Conservation (phyloP, 2,888 invertebrate genomes). For the Pristionchus mayeri region DNA sequence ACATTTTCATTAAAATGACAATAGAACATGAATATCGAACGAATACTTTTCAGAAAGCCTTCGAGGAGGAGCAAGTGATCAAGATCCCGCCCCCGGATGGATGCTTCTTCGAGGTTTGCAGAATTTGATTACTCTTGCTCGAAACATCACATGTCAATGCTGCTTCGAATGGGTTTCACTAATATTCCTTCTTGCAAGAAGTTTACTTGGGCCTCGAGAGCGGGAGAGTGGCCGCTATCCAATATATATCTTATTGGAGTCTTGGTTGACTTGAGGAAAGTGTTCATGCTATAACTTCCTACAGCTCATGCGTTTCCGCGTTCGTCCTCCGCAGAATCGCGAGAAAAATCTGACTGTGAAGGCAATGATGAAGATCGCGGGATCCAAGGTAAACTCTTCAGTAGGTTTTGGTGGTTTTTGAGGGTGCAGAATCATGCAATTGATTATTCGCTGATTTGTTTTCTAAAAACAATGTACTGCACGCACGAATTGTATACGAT, state of each 20-base stretch:
- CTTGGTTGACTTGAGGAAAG: no score
- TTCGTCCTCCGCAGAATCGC: conserved; percentile 93
- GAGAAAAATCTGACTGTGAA: conserved; percentile 96
- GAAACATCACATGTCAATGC: neutral
- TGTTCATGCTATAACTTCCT: neutral
- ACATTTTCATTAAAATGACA: neutral
- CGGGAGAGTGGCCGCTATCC: no score
- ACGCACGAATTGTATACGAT: no score
- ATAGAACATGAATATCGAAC: no score
- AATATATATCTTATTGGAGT: no score
- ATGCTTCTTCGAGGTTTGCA: conserved; percentile 73
- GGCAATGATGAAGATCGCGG: conserved; percentile 81
- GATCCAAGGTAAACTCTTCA: conserved; percentile 73
- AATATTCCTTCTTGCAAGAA: neutral
- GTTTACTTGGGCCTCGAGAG: neutral
- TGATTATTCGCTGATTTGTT: no score
- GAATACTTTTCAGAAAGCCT: conserved; percentile 80
- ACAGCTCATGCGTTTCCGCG: conserved; percentile 80
- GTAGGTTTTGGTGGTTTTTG: no score
- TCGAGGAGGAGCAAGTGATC: conserved; percentile 81
- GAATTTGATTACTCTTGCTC: neutral
- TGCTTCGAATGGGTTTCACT: neutral
- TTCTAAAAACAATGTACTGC: no score
- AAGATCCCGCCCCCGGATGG: conserved; percentile 73
- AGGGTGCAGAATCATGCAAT: no score